phyloP scores from a whole-genome alignment of 64 coral and sea anemone species.

The Dendrophyllia cribrosa region DNA sequence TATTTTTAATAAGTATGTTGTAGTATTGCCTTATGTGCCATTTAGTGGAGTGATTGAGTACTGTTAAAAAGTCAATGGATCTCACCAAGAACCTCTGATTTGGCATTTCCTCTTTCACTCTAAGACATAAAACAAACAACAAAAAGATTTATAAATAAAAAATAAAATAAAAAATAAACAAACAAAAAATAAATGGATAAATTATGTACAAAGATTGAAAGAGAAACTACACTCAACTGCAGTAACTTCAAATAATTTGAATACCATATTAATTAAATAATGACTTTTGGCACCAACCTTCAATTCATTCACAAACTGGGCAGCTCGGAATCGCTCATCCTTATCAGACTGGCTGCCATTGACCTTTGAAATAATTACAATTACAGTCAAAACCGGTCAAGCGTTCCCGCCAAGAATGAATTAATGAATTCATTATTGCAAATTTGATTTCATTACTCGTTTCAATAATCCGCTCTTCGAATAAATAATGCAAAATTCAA shows the following conservation, averaged over 20 bases:
- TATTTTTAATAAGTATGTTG: too few species aligned
- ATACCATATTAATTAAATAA: too few species aligned
- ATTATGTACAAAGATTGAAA: neutral
- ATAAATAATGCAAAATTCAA: too few species aligned
- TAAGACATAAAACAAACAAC: neutral
- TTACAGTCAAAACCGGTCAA: too few species aligned
- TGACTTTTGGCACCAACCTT: slow-evolving; percentile 27
- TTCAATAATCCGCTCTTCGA: too few species aligned
- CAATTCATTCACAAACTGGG: slow-evolving; percentile 8
- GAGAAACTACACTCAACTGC: too few species aligned
- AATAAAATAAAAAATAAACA: neutral
- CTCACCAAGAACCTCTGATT: slow-evolving; percentile 7
- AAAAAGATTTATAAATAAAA: neutral
- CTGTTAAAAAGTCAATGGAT: too few species aligned
- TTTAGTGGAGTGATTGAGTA: too few species aligned
- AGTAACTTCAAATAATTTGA: neutral
- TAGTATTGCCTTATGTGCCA: too few species aligned
- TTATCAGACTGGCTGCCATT: slow-evolving; percentile 65
- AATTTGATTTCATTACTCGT: too few species aligned
- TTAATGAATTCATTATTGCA: too few species aligned
- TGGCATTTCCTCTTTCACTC: slow-evolving; percentile 6
- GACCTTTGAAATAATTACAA: slow-evolving; percentile 10
- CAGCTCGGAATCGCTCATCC: slow-evolving; percentile 68
- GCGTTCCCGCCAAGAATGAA: too few species aligned
- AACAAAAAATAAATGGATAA: neutral